phyloP scores from a whole-genome alignment of 2,113 vertebrate species.

The Sclerurus mexicanus region DNA sequence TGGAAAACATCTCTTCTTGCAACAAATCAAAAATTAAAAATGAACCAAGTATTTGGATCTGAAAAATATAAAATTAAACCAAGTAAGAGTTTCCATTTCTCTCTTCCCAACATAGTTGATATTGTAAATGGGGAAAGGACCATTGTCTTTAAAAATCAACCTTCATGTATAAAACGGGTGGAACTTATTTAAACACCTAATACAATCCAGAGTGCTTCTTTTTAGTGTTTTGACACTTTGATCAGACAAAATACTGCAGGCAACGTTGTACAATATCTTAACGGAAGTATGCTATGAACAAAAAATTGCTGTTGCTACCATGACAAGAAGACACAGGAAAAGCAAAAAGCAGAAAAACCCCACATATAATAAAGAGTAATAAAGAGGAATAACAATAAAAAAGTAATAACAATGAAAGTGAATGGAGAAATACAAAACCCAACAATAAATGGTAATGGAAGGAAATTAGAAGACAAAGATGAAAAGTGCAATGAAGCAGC shows the following conservation, averaged over 20 bases:
- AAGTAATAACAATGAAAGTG: background rate
- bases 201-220: background rate
- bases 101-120: background rate
- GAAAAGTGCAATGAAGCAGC: background rate
- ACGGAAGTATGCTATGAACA: background rate
- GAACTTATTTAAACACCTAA: background rate
- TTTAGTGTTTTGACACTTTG: background rate
- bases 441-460: background rate
- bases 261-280: background rate
- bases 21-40: background rate
- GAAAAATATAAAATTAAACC: background rate
- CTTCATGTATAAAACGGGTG: background rate
- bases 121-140: background rate
- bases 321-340: background rate
- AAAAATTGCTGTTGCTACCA: background rate
- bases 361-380: background rate
- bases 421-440: background rate
- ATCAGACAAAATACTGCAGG: background rate
- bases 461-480: background rate
- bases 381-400: background rate
- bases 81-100: background rate
- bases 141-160: background rate
- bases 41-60: background rate
- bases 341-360: background rate
- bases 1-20: background rate